Evolutionary conservation across 37 sponge, comb jelly and placozoan genomes (phyloP), one percentile per base, ranked within the genome.

Genomic region (Theonella swinhoei): DNA sequence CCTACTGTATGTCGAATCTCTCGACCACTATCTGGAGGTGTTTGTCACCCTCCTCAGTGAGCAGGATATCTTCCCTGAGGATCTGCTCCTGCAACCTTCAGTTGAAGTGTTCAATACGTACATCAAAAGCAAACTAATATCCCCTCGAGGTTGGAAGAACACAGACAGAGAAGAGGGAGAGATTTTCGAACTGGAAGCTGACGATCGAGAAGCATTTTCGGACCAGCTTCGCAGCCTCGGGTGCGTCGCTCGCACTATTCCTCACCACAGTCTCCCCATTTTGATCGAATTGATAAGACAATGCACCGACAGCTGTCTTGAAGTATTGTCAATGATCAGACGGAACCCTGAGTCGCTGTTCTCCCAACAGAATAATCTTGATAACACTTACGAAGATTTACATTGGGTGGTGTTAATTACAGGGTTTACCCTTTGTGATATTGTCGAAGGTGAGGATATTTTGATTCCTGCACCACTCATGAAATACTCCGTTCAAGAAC

Each of bases 361-460:
- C 42, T 38, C 72, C 4, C 47, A 76, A 0, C 64, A 68, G 38
- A 60, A 43, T 9, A n/a, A 81, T n/a, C 68, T 90, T 24, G 80
- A 87, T 61, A 62, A 30, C 14, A 75, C 89, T 20, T 76, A 83
- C 58, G 94, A 94, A 61, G 94, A 94, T 71, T 41, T 94, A 3
- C 94, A 94, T 75, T 94, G 94, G 94, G 62, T 94, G 66, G 29
- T 47, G 0, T 33, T 94, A 31, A 62, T 94, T 34, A 29, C 94
- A 11, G 84, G 87, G 30, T 87, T 75, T 31, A 77, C 88, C 2
- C 82, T 94, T 25, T 74, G 77, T 32, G 72, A 85, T 63, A 62
- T 88, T 30, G 79, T 42, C 3, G 11, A 30, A 34, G 85, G 62
- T 7, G 92, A 84, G 60, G 42, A 35, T n/a, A 65, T 65, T 24